Conservation (phyloP, 2,888 invertebrate genomes). For the Papilio elwesi region DNA sequence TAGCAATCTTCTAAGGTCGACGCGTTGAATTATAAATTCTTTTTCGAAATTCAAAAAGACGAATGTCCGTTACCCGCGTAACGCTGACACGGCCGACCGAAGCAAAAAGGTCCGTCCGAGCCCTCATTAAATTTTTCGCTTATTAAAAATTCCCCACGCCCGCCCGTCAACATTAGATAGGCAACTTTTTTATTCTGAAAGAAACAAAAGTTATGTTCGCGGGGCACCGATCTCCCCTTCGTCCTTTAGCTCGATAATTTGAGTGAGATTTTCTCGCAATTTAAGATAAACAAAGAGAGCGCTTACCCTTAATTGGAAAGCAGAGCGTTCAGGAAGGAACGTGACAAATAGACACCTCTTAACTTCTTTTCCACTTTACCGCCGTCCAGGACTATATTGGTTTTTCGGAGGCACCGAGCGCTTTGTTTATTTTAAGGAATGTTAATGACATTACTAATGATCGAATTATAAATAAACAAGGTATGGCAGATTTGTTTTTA, state of each 20-base stretch:
- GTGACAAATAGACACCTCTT: slow-evolving; percentile 85
- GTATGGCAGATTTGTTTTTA: too few species aligned
- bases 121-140: slow-evolving; percentile 84
- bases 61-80: slow-evolving; percentile 56
- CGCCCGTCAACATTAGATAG: slow-evolving; percentile 72
- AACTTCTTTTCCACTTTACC: slow-evolving; percentile 84
- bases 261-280: slow-evolving; percentile 85
- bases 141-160: slow-evolving; percentile 83
- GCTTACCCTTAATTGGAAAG: slow-evolving; percentile 85
- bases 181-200: slow-evolving; percentile 78
- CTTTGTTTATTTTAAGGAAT: slow-evolving; percentile 79
- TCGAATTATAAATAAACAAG: slow-evolving; percentile 4
- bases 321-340: slow-evolving; percentile 83
- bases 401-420: slow-evolving; percentile 67
- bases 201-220: slow-evolving; percentile 79
- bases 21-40: slow-evolving; percentile 23
- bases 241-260: slow-evolving; percentile 82
- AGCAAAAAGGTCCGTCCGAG: slow-evolving; percentile 68
- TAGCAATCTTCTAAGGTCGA: slow-evolving; percentile 8
- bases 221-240: slow-evolving; percentile 75
- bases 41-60: slow-evolving; percentile 47
- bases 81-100: slow-evolving; percentile 69
- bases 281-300: slow-evolving; percentile 85
- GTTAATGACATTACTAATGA: slow-evolving; percentile 65
- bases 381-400: slow-evolving; percentile 78